Evolutionary conservation across 1,140 invertebrate genomes (phyloP).

Genomic region (Drosophila miranda): DNA sequence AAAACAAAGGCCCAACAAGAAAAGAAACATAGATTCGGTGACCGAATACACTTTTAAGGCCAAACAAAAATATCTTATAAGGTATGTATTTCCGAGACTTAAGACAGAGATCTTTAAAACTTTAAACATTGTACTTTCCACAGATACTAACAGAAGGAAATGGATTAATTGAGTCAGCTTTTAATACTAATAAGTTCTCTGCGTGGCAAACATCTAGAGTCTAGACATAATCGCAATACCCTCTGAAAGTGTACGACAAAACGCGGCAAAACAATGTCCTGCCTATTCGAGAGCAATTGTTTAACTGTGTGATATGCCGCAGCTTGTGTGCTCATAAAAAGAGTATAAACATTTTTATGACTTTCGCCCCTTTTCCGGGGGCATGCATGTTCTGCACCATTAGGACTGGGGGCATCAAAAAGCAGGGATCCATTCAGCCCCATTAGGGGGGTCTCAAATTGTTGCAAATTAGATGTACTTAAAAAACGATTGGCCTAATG

Average conservation of each 20-base stretch:
- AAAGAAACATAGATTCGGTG: too few relatives aligned
- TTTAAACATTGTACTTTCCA: too few relatives aligned
- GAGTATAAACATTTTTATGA: conserved; percentile 58
- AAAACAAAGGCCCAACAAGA: too few relatives aligned
- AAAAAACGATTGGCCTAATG: conserved; percentile 9
- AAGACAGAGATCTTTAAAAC: too few relatives aligned
- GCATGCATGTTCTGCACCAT: background rate
- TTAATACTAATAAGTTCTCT: too few relatives aligned
- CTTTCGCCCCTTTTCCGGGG: conserved; percentile 44
- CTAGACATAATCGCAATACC: too few relatives aligned
- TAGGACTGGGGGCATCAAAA: background rate
- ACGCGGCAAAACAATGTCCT: conserved; percentile 30
- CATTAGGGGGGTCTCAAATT: conserved; percentile 50
- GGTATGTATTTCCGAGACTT: too few relatives aligned
- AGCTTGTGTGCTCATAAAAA: conserved; percentile 12
- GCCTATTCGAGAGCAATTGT: conserved; percentile 52
- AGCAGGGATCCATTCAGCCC: background rate
- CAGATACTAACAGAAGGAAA: too few relatives aligned
- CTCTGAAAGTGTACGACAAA: conserved; percentile 1
- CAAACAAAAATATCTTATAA: too few relatives aligned
- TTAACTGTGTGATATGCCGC: conserved; percentile 61
- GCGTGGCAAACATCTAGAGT: too few relatives aligned
- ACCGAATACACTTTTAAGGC: too few relatives aligned
- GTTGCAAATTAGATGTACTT: conserved; percentile 57
- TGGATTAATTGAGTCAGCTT: too few relatives aligned